Evolutionary conservation across 2,797 vertebrate species (phyloP).

Genomic region (Bradypodion ventrale): DNA sequence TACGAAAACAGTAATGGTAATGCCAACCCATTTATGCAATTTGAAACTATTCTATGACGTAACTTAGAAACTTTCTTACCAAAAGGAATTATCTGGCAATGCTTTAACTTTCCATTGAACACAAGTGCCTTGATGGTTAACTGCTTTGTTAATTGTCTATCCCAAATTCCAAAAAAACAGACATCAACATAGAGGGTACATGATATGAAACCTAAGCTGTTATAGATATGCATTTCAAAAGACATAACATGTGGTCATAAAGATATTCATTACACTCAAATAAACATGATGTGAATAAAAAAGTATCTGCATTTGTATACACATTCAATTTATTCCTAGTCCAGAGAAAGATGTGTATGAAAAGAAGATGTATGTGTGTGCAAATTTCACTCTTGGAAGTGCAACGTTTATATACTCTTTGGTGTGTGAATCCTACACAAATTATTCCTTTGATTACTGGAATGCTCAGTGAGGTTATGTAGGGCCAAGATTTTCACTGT

Average conservation of each 20-base stretch:
- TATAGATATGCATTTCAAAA: background rate
- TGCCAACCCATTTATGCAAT: background rate
- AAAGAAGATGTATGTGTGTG: background rate
- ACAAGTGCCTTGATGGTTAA: background rate
- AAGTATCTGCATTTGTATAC: background rate
- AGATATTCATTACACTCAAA: background rate
- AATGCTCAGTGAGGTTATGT: background rate
- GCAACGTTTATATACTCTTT: too few relatives aligned
- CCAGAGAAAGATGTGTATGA: background rate
- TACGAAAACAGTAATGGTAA: background rate
- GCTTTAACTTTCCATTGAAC: background rate
- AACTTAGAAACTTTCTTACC: background rate
- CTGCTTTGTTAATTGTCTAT: background rate
- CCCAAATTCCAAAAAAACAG: background rate
- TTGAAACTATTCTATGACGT: background rate
- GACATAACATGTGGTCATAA: background rate
- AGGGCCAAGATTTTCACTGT: background rate
- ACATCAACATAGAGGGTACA: background rate
- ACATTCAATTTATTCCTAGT: background rate
- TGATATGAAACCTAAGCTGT: background rate
- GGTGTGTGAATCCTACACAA: too few relatives aligned
- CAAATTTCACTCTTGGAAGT: background rate
- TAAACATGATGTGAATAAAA: too few relatives aligned
- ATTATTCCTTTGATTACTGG: background rate
- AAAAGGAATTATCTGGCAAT: background rate